phyloP scores from a whole-genome alignment of 2,797 vertebrate genomes.

The Cossypha niveicapilla region DNA sequence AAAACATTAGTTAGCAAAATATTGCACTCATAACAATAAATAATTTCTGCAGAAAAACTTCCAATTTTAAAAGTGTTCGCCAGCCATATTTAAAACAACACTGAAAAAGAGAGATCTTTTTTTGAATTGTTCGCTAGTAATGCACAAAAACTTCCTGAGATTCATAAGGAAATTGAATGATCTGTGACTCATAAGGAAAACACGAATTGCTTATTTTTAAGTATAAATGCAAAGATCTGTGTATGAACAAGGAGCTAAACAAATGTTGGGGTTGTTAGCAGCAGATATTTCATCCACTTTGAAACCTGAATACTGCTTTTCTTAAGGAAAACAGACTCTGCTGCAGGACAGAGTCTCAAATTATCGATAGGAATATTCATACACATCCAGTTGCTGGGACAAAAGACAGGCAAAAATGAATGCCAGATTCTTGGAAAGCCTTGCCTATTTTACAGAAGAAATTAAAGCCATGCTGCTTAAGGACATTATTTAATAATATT shows the following conservation, averaged over 20 bases:
- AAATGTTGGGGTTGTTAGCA: conserved; percentile 13
- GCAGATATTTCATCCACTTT: conserved; percentile 32
- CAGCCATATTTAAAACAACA: not conserved
- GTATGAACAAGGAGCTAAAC: conserved; percentile 32
- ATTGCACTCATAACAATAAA: not conserved
- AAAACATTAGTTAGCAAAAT: not conserved
- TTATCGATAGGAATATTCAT: conserved; percentile 53
- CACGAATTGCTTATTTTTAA: not conserved
- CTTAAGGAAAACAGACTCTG: conserved; percentile 15
- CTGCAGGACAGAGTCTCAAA: conserved; percentile 4
- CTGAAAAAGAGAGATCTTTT: not conserved
- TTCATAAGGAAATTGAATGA: conserved; percentile 4
- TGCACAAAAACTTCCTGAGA: conserved; percentile 14
- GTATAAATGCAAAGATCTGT: conserved; percentile 2
- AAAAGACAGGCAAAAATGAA: conserved; percentile 64
- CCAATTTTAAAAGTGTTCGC: not conserved
- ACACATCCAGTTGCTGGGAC: conserved; percentile 16
- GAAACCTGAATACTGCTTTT: conserved; percentile 33
- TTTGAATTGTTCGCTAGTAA: not conserved
- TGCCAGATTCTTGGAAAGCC: conserved; percentile 66
- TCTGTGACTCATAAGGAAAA: conserved; percentile 41
- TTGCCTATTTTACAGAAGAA: conserved; percentile 67
- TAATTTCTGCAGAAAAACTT: not conserved
- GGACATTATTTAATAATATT: conserved; percentile 55
- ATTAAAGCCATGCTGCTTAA: conserved; percentile 57